phyloP scores from a whole-genome alignment of 2,888 invertebrate genomes.

The Nomada lathburiana region DNA sequence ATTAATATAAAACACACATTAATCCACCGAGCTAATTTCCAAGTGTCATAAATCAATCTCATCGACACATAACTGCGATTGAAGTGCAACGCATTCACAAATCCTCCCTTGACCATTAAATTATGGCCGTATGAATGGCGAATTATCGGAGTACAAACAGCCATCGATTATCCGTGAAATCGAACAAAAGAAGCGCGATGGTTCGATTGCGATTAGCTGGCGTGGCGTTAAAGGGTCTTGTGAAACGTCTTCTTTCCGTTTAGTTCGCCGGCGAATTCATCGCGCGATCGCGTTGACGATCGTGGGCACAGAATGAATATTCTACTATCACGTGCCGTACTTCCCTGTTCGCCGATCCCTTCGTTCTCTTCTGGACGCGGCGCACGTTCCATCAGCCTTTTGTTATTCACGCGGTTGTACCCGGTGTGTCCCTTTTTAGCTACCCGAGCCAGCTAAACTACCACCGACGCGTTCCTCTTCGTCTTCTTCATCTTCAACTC shows the following conservation, averaged over 20 bases:
- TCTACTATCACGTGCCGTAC: conserved; percentile 63
- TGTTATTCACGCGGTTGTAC: conserved; percentile 65
- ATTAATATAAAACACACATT: no score
- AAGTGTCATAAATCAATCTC: conserved; percentile 2
- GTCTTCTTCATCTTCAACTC: not conserved
- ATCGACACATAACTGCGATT: not conserved
- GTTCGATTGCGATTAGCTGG: not conserved
- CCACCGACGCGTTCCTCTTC: conserved; percentile 31
- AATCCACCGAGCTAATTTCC: not conserved
- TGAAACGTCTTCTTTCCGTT: conserved; percentile 29
- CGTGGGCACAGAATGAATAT: conserved; percentile 68
- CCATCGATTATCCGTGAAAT: not conserved
- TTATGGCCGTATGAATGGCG: no score
- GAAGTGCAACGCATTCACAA: not conserved
- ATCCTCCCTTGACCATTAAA: not conserved
- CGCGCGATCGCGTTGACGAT: conserved; percentile 45
- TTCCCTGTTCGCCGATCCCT: conserved; percentile 62
- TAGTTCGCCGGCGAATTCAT: conserved; percentile 47
- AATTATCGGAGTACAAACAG: not conserved
- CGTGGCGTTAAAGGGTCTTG: conserved; percentile 20
- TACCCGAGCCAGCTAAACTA: conserved; percentile 35
- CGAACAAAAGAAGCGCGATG: not conserved
- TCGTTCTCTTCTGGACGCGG: conserved; percentile 47
- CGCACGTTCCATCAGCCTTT: conserved; percentile 62
- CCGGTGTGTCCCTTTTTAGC: conserved; percentile 60